A percentile compares a stretch with the other conserved stretches of the same genome.
Evolutionary conservation across 1,140 invertebrate species (phyloP).

Genomic region (Drosophila aff.): DNA sequence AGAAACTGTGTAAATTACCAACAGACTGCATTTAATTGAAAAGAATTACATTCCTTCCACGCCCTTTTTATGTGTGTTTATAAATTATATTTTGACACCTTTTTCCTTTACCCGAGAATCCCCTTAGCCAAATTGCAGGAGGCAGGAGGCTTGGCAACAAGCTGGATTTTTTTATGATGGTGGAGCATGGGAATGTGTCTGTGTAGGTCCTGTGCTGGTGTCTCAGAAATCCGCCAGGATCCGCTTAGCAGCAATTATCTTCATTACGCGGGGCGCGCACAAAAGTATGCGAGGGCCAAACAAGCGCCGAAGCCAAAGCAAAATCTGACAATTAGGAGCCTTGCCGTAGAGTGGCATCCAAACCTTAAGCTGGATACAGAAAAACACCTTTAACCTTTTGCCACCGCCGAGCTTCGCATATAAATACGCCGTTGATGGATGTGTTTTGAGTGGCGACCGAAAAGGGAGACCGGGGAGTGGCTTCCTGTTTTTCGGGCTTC

Average conservation of each 20-base stretch:
- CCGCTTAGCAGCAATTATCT: constrained; percentile 83
- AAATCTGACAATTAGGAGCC: constrained; percentile 64
- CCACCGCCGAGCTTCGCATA: constrained; percentile 39
- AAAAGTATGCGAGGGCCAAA: constrained; percentile 71
- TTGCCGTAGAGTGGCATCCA: background rate
- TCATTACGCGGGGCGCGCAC: constrained; percentile 72
- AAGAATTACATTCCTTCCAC: background rate
- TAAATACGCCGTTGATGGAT: constrained; percentile 73
- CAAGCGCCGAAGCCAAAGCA: constrained; percentile 27
- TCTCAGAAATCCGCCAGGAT: constrained; percentile 71
- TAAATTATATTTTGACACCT: constrained; percentile 4
- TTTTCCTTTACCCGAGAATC: background rate
- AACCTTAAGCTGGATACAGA: constrained; percentile 19
- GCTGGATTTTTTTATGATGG: constrained; percentile 14
- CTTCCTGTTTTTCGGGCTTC: constrained; percentile 75
- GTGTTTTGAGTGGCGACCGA: constrained; percentile 64
- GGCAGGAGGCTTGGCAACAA: constrained; percentile 22
- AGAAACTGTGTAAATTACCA: constrained; percentile 4
- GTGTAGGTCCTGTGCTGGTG: constrained; percentile 23
- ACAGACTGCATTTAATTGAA: background rate
- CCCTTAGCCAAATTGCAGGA: constrained; percentile 4
- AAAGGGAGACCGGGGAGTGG: constrained; percentile 20
- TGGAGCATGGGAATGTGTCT: background rate
- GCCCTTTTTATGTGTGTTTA: background rate
- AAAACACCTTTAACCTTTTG: constrained; percentile 53